Evolutionary conservation across 2,888 invertebrate species (phyloP), one percentile per base, ranked within the genome.

Genomic region (Chalcosyrphus nemorum): DNA sequence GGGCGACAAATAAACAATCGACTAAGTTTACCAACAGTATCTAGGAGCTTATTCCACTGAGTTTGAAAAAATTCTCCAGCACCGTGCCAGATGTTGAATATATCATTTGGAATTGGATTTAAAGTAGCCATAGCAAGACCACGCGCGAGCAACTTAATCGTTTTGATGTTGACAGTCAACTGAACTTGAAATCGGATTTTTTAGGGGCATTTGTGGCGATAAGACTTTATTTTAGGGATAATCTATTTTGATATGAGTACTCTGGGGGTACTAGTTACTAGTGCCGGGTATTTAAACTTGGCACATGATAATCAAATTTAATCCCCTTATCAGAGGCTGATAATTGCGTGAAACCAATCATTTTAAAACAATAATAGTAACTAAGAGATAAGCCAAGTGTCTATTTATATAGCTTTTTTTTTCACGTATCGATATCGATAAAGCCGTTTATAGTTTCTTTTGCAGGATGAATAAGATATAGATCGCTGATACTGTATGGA

Each of bases 41-140:
- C 93, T 78, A 95, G 91, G 75, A 96, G 92, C 87, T 92, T 92
- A 87, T 94, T 93, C 96, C 96, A 96, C 87, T 93, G 93, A 1
- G 93, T 93, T 89, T 96, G 95, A 94, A 95, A 95, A 88, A 95
- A 94, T 88, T 95, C 94, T 3, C 95, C 96, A 0, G 61, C 32
- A 27, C 9, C 43, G 7, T 77, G 35, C 77, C 76, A 76, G 7
- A 65, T 1, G 29, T 50, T 5, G 0, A 75, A 17, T 11, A 29
- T 3, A 2, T 32, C 4, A 54, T 29, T 43, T 35, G 32, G 29
- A 9, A 72, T 13, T n/a, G 52, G 43, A 43, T 21, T 32, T 2
- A 72, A 6, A 11, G 43, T 43, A 24, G 54, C 63, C 74, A 74
- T 74, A 1, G 17, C 21, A 11, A 29, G 43, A 29, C 43, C 19